phyloP scores from a whole-genome alignment of 2,113 vertebrate genomes.

The Psephotus haematonotus region DNA sequence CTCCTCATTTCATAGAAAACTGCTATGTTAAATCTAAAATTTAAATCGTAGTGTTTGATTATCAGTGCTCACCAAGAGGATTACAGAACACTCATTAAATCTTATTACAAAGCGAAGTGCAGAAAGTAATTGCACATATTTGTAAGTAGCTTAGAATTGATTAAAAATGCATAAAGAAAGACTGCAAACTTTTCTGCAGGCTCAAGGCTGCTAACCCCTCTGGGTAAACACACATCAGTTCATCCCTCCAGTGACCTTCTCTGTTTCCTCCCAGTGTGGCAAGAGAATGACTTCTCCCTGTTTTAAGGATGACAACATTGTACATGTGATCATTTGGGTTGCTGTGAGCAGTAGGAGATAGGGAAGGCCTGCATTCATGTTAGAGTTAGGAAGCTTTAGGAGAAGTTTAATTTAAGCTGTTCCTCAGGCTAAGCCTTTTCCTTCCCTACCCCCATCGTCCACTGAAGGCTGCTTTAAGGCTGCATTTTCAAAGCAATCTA shows the following conservation, averaged over 20 bases:
- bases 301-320: not conserved
- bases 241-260: not conserved
- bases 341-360: not conserved
- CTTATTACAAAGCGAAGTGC: conserved; percentile 76
- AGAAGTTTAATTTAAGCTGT: conserved; percentile 50
- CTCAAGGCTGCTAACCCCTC: conserved; percentile 52
- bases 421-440: conserved; percentile 49
- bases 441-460: not conserved
- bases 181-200: conserved; percentile 63
- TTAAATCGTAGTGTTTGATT: conserved; percentile 71
- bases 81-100: conserved; percentile 73
- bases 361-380: not conserved
- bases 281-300: conserved; percentile 9
- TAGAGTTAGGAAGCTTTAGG: not conserved
- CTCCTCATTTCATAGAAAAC: not conserved
- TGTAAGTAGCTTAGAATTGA: conserved; percentile 83
- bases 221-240: conserved; percentile 51
- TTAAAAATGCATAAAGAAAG: conserved; percentile 81
- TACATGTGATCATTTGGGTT: not conserved
- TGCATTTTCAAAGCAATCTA: not conserved
- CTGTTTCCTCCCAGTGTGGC: not conserved
- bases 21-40: conserved; percentile 52
- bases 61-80: conserved; percentile 71
- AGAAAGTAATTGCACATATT: conserved; percentile 80
- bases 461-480: not conserved